A percentile compares a stretch with the other conserved stretches of the same genome.
Conservation (phyloP, 2,113 vertebrate genomes). For the Delphinapterus leucas region DNA sequence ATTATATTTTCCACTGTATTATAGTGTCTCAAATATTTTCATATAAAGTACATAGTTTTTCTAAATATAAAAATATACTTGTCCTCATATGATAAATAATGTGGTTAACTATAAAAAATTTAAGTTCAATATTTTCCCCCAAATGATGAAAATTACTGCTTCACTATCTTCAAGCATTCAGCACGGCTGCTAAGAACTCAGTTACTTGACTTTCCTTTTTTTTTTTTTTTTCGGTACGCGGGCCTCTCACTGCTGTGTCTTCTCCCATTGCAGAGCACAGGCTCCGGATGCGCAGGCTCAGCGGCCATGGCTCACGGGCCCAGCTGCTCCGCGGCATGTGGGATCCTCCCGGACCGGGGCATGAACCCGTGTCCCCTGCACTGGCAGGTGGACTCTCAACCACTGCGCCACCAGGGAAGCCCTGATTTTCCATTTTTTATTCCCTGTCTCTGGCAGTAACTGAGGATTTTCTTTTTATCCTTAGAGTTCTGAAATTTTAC, state of each 20-base stretch:
- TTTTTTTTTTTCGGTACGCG: background rate
- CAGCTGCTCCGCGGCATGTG: no score
- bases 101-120: background rate
- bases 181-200: background rate
- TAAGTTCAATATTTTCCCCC: background rate
- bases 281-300: no score
- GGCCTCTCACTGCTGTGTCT: no score
- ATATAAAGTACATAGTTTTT: background rate
- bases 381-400: no score
- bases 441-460: background rate
- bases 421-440: background rate
- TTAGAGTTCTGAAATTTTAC: slow-evolving; percentile 14
- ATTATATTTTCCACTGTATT: background rate
- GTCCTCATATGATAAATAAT: background rate
- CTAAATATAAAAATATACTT: background rate
- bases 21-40: background rate
- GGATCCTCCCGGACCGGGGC: no score
- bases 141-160: background rate
- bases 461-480: background rate
- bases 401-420: no score
- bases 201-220: background rate
- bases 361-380: no score
- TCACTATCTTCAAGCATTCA: background rate
- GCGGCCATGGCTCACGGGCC: no score
- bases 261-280: no score